phyloP scores from a whole-genome alignment of 2,113 vertebrate genomes.

The Zosterops japonicus region DNA sequence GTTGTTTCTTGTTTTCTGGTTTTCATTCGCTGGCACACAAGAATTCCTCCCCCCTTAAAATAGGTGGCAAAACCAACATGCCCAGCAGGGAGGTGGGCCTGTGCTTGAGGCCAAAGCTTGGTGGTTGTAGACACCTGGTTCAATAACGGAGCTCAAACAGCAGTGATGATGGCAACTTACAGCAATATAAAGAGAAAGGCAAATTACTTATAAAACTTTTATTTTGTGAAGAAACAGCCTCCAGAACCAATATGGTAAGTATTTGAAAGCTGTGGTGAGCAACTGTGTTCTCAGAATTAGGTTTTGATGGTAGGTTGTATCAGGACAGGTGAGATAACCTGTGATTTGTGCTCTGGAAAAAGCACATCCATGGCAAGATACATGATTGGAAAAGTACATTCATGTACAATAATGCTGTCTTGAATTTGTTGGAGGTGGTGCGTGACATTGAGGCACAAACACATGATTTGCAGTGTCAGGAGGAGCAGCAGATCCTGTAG shows the following conservation, averaged over 20 bases:
- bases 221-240: neutral
- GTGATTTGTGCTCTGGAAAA: neutral
- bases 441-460: neutral
- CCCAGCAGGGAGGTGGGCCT: neutral
- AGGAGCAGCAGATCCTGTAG: neutral
- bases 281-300: neutral
- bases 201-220: neutral
- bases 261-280: neutral
- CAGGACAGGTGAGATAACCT: neutral
- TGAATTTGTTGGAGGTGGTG: neutral
- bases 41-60: neutral
- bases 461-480: neutral
- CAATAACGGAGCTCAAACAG: neutral
- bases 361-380: neutral
- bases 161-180: neutral
- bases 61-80: neutral
- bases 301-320: neutral
- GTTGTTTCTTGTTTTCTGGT: neutral
- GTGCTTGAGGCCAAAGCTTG: neutral
- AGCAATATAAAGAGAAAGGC: neutral
- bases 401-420: neutral
- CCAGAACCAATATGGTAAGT: neutral
- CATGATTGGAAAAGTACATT: neutral
- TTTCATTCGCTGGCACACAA: neutral
- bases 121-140: neutral